Conservation (phyloP, 2,797 vertebrate species). For the Podarcis lilfordi region DNA sequence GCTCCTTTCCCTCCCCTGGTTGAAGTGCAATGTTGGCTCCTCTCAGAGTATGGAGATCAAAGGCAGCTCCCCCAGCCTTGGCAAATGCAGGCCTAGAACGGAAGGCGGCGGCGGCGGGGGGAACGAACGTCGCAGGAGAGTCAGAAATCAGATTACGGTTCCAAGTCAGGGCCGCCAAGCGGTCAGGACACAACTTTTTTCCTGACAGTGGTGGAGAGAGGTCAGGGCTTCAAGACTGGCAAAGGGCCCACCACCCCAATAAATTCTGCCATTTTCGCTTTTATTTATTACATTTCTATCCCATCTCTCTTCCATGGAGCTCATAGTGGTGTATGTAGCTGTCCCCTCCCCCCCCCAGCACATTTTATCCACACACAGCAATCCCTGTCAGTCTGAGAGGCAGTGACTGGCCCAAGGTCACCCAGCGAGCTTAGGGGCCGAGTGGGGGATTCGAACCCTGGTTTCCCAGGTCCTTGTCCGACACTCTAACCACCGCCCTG, state of each 20-base stretch:
- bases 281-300: no score
- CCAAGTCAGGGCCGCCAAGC: background rate
- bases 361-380: no score
- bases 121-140: background rate
- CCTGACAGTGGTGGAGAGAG: no score
- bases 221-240: background rate
- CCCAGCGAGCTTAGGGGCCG: no score
- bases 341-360: no score
- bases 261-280: background rate
- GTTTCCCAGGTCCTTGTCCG: no score
- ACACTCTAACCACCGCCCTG: no score
- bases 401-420: no score
- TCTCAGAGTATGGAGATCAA: constrained; percentile 4
- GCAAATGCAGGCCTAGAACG: background rate
- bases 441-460: no score
- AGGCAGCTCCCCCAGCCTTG: background rate
- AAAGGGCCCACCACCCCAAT: background rate
- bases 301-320: no score
- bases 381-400: no score
- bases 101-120: background rate
- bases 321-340: no score
- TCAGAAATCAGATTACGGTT: background rate
- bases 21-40: background rate
- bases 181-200: background rate
- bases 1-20: background rate